phyloP scores from a whole-genome alignment of 2,797 vertebrate species.

The Cuculus canorus region DNA sequence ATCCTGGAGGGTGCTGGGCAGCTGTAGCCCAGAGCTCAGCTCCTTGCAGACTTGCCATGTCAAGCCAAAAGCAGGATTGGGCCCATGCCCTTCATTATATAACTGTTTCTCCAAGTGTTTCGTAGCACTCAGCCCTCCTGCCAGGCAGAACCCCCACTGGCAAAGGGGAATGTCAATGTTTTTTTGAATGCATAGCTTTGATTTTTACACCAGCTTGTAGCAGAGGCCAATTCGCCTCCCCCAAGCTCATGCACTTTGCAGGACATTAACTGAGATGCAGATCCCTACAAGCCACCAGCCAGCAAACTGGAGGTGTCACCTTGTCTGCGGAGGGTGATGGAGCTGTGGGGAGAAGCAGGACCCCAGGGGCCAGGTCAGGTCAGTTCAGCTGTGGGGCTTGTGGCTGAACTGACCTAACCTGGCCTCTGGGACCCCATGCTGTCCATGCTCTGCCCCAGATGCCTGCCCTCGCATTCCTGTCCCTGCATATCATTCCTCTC shows the following conservation, averaged over 20 bases:
- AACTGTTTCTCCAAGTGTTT: conserved; percentile 32
- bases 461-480: conserved; percentile 39
- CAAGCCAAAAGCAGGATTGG: neutral
- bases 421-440: conserved; percentile 42
- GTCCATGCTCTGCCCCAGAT: neutral
- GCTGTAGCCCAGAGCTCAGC: neutral
- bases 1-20: neutral
- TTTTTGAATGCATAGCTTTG: conserved; percentile 28
- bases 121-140: neutral
- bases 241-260: neutral
- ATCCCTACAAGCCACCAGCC: neutral
- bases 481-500: conserved; percentile 11
- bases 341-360: neutral
- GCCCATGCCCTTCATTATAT: conserved; percentile 38
- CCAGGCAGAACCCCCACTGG: neutral
- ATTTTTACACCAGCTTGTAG: neutral
- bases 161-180: conserved; percentile 6
- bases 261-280: neutral
- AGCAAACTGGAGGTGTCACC: neutral
- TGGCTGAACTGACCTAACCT: neutral
- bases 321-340: neutral
- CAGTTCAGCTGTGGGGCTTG: neutral
- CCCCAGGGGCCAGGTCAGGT: neutral
- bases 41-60: neutral
- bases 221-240: accelerated